Evolutionary conservation across 2,113 vertebrate genomes (phyloP).

Genomic region (Corynorhinus townsendii): DNA sequence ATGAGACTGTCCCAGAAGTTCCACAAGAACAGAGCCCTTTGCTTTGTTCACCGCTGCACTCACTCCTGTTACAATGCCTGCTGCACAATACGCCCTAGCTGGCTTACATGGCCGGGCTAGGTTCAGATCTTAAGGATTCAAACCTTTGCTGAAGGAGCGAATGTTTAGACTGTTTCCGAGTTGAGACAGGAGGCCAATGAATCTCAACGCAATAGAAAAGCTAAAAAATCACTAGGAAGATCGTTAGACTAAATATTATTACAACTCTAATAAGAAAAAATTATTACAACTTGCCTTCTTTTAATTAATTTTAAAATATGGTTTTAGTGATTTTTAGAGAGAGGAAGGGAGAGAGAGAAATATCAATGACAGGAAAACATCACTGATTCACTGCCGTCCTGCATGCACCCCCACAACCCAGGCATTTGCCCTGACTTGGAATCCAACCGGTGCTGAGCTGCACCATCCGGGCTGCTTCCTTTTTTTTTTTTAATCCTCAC

Average conservation of each 20-base stretch:
- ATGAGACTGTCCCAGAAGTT: background rate
- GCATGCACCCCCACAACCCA: background rate
- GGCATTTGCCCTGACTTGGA: background rate
- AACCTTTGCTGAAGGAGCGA: background rate
- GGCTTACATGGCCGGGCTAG: no score
- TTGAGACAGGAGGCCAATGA: background rate
- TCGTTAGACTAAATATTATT: background rate
- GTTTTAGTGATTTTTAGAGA: background rate
- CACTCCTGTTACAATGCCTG: background rate
- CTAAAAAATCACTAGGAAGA: background rate
- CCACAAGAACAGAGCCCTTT: background rate
- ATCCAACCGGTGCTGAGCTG: background rate
- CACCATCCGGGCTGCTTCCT: no score
- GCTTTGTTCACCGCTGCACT: background rate
- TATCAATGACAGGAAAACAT: background rate
- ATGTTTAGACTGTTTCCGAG: background rate
- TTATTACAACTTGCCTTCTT: background rate
- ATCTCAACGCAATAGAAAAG: background rate
- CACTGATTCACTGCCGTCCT: background rate
- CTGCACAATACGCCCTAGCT: no score
- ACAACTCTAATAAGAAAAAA: background rate
- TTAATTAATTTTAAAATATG: background rate
- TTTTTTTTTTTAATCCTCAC: background rate
- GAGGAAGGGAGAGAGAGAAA: background rate
- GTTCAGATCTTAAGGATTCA: background rate